Conservation (phyloP, 1,140 invertebrate genomes). For the Drosophila kepulauana region DNA sequence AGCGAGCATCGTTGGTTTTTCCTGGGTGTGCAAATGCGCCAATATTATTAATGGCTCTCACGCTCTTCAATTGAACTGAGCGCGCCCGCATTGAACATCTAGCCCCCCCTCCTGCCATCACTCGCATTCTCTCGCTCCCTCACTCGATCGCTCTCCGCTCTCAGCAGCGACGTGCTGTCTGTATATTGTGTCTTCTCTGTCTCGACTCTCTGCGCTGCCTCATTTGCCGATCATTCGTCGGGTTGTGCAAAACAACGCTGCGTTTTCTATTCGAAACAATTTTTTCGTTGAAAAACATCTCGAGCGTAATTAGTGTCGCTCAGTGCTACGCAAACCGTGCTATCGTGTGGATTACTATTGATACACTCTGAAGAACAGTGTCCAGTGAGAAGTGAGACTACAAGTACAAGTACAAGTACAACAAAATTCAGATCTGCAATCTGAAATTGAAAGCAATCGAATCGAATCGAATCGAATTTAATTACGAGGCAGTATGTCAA, state of each 20-base stretch:
- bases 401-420: no score
- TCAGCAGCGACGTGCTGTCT: conserved; percentile 7
- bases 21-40: conserved; percentile 56
- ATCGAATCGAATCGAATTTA: neutral
- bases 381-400: neutral
- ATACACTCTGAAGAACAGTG: conserved; percentile 12
- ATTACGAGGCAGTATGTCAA: conserved; percentile 49
- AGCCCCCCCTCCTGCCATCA: neutral
- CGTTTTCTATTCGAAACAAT: conserved; percentile 41
- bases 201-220: conserved; percentile 26
- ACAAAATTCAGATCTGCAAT: no score
- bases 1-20: conserved; percentile 35
- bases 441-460: neutral
- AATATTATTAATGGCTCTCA: conserved; percentile 75
- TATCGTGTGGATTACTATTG: conserved; percentile 63
- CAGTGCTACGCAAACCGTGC: conserved; percentile 68
- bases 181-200: conserved; percentile 17
- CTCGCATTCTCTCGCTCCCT: neutral
- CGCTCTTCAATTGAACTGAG: conserved; percentile 76
- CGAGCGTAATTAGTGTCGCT: conserved; percentile 65
- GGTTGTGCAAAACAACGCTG: conserved; percentile 65
- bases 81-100: conserved; percentile 49
- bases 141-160: neutral
- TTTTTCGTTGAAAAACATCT: conserved; percentile 73
- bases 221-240: conserved; percentile 53